Evolutionary conservation across 2,113 vertebrate genomes (phyloP).

Genomic region (Tonatia bakeri): DNA sequence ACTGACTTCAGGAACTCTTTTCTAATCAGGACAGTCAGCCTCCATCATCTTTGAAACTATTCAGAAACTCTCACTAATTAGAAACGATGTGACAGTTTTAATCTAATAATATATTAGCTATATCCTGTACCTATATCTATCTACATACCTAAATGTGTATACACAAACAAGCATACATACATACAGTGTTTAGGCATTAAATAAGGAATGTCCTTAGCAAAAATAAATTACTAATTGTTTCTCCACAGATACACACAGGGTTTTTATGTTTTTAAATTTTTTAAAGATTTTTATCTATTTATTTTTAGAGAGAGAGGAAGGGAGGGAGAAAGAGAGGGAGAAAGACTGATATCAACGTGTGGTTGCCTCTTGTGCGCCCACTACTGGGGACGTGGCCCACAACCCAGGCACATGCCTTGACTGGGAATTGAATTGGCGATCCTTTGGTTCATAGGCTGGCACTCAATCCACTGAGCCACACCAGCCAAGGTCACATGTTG

Average conservation of each 20-base stretch:
- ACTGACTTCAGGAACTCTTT: background rate
- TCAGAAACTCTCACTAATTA: constrained; percentile 14
- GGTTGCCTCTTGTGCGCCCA: too few relatives aligned
- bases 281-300: too few relatives aligned
- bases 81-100: background rate
- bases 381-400: too few relatives aligned
- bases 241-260: background rate
- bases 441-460: too few relatives aligned
- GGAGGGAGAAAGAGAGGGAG: too few relatives aligned
- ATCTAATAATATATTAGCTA: background rate
- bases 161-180: background rate
- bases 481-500: background rate
- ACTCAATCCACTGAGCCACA: too few relatives aligned
- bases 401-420: too few relatives aligned
- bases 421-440: too few relatives aligned
- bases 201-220: background rate
- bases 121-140: background rate
- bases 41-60: background rate
- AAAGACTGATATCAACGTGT: too few relatives aligned
- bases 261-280: background rate
- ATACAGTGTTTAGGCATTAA: background rate
- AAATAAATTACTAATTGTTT: background rate
- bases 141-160: background rate
- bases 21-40: background rate
- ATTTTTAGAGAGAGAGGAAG: too few relatives aligned